These are phyloP conservation scores for Tragulus kanchil DNA, from an alignment of 2,113 vertebrate genomes.

Conservation along the genomic window DNA sequence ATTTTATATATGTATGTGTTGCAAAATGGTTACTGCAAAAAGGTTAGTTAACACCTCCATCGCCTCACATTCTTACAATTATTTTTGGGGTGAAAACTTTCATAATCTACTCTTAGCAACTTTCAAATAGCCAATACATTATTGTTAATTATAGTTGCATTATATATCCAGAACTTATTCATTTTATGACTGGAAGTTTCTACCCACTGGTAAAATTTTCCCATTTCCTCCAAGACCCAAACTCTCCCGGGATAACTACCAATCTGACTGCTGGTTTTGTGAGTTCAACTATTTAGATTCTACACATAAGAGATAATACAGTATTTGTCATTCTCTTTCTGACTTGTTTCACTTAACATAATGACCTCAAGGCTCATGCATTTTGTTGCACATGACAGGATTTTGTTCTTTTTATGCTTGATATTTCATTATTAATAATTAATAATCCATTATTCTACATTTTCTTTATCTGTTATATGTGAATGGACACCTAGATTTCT, in stretches of 20 bases:
- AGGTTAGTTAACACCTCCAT: neutral
- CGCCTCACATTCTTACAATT: neutral
- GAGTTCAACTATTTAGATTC: neutral
- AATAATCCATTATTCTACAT: neutral
- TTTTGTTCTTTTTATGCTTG: neutral
- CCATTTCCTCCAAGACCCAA: neutral
- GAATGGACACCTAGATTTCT: neutral
- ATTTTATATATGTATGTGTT: neutral
- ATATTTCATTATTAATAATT: neutral
- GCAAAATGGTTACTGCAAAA: neutral
- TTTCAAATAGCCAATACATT: neutral
- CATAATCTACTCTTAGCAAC: neutral
- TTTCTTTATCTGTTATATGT: neutral
- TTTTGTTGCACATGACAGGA: neutral
- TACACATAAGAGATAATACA: neutral
- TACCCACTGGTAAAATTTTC: neutral
- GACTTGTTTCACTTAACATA: neutral
- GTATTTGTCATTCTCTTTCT: neutral
- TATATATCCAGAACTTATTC: neutral
- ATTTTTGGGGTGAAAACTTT: neutral
- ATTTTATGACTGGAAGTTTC: neutral
- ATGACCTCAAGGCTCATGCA: neutral
- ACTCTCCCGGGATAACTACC: neutral
- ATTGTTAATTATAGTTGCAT: neutral
- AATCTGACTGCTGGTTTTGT: neutral